Conservation (phyloP, 2,113 vertebrate genomes). For the Pterocles orientalis region DNA sequence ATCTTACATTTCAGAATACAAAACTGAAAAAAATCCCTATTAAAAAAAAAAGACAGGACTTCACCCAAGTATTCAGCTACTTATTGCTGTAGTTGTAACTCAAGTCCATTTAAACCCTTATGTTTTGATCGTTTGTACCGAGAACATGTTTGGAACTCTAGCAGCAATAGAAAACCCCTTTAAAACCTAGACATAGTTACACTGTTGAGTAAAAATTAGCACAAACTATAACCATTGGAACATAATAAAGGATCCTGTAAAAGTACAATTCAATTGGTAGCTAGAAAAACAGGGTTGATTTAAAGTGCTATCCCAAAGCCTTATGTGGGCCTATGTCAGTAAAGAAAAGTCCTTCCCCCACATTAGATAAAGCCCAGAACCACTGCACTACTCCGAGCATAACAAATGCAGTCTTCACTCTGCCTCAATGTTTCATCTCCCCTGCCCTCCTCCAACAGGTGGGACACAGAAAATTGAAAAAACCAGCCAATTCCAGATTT, state of each 20-base stretch:
- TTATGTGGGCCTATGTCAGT: constrained; percentile 5
- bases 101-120: constrained; percentile 37
- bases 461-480: background rate
- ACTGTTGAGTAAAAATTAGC: constrained; percentile 26
- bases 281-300: constrained; percentile 52
- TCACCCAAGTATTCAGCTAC: constrained; percentile 58
- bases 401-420: accelerated
- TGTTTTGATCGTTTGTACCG: constrained; percentile 1
- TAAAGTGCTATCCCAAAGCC: constrained; percentile 58
- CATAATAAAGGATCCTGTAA: constrained; percentile 41
- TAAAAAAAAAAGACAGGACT: constrained; percentile 43
- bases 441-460: background rate
- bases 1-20: constrained; percentile 63
- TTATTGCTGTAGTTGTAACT: constrained; percentile 68
- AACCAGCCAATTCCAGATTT: background rate
- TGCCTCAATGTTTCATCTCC: background rate
- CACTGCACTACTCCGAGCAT: background rate
- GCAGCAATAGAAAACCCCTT: constrained; percentile 67
- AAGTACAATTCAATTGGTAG: constrained; percentile 22
- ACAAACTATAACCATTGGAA: constrained; percentile 42
- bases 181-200: constrained; percentile 46
- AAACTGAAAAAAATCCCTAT: constrained; percentile 67
- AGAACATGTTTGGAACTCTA: constrained; percentile 57
- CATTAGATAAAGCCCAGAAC: background rate
- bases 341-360: constrained; percentile 27